Conservation (phyloP, 2,888 invertebrate species). For the Polyommatus icarus region DNA sequence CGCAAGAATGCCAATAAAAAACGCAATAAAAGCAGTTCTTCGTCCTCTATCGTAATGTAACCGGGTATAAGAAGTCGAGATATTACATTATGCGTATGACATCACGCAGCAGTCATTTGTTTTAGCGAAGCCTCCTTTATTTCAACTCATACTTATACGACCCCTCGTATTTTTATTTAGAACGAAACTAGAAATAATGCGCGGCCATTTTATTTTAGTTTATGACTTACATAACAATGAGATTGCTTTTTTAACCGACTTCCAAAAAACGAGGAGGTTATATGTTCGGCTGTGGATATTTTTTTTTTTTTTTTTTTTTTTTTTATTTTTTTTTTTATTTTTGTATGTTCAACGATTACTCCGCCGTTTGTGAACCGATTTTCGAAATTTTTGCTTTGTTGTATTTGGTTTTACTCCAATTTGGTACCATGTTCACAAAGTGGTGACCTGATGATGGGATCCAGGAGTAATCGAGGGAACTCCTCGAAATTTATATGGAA, state of each 20-base stretch:
- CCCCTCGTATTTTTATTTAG: constrained; percentile 25
- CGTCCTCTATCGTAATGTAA: constrained; percentile 7
- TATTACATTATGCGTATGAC: constrained; percentile 33
- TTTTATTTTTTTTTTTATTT: too few species aligned
- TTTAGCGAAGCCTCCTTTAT: constrained; percentile 36
- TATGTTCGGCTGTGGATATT: too few species aligned
- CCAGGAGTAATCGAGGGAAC: too few species aligned
- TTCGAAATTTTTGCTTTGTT: too few species aligned
- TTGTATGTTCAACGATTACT: too few species aligned
- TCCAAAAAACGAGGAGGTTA: too few species aligned
- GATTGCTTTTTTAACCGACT: constrained; percentile 18
- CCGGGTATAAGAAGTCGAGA: background rate
- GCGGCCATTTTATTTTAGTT: background rate
- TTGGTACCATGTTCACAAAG: too few species aligned
- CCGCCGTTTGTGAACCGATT: too few species aligned
- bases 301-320: too few species aligned
- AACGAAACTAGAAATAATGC: constrained; percentile 14
- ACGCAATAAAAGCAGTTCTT: constrained; percentile 13
- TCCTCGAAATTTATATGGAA: too few species aligned
- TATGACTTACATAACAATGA: constrained; percentile 25
- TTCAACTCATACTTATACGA: constrained; percentile 30
- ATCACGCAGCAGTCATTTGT: constrained; percentile 39
- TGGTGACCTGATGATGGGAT: too few species aligned
- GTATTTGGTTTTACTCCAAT: too few species aligned
- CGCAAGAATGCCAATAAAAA: constrained; percentile 2